These are phyloP conservation scores for Spodoptera litura DNA, from an alignment of 1,140 invertebrate genomes.

Conservation along the genomic window DNA sequence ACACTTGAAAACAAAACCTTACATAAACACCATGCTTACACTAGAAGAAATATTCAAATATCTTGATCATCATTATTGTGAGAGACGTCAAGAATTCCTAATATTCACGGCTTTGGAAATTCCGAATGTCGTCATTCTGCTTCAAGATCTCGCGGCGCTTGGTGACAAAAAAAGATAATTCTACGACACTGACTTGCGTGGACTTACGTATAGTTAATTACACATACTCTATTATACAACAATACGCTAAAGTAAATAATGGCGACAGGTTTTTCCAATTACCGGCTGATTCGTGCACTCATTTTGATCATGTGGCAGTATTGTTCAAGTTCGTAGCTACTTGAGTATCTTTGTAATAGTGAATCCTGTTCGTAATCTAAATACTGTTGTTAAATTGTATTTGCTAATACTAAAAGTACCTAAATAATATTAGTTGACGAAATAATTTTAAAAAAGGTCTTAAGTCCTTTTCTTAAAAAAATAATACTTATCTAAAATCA, in stretches of 20 bases:
- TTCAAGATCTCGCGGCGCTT: background rate
- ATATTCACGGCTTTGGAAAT: constrained; percentile 31
- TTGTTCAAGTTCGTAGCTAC: too few species aligned
- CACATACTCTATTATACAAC: constrained; percentile 8
- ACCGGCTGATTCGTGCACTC: background rate
- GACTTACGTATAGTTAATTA: constrained; percentile 25
- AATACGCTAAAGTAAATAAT: constrained; percentile 21
- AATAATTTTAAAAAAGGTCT: too few species aligned
- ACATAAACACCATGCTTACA: too few species aligned
- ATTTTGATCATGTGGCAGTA: too few species aligned
- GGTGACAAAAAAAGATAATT: constrained; percentile 45
- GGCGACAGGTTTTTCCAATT: constrained; percentile 22
- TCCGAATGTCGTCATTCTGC: constrained; percentile 39
- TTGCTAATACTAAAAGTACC: too few species aligned
- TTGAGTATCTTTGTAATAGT: too few species aligned
- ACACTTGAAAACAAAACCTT: too few species aligned
- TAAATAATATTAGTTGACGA: too few species aligned
- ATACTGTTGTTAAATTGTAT: too few species aligned
- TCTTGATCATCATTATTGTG: background rate
- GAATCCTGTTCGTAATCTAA: too few species aligned
- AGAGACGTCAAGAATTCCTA: constrained; percentile 1
- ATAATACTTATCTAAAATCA: too few species aligned
- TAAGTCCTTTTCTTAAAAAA: too few species aligned
- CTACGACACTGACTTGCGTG: constrained; percentile 15
- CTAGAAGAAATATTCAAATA: background rate